Conservation (phyloP, 2,797 vertebrate species). For the Mus caroli region DNA sequence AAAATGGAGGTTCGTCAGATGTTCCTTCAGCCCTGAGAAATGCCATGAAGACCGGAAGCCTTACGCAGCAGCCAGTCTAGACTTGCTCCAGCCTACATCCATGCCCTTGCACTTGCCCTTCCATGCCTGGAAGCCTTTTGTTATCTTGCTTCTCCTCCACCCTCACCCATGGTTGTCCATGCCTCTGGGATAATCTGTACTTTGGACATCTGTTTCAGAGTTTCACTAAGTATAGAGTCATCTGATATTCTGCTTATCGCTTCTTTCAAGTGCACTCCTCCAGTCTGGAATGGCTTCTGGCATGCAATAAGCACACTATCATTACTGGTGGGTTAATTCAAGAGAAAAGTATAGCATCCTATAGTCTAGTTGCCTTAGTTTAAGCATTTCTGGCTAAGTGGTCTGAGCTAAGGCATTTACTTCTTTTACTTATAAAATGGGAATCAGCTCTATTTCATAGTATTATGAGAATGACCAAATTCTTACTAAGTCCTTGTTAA, state of each 20-base stretch:
- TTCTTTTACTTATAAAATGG: slow-evolving; percentile 33
- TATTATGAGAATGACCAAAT: background rate
- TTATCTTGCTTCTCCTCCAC: background rate
- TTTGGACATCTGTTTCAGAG: slow-evolving; percentile 40
- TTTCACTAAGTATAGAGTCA: background rate
- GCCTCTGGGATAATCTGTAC: background rate
- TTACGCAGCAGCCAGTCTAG: background rate
- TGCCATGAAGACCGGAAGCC: background rate
- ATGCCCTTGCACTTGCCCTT: background rate
- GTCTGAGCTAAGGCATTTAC: background rate
- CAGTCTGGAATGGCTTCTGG: slow-evolving; percentile 16
- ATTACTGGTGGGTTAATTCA: background rate
- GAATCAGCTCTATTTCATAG: background rate
- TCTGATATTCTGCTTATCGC: slow-evolving; percentile 19
- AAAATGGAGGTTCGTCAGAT: background rate
- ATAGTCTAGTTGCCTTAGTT: background rate
- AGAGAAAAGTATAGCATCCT: background rate
- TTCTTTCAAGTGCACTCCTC: slow-evolving; percentile 15
- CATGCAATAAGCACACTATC: background rate
- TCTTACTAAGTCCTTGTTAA: background rate
- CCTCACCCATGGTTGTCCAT: background rate
- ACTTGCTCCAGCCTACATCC: background rate
- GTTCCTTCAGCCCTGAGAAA: background rate
- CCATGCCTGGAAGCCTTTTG: background rate
- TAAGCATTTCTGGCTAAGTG: background rate